A percentile compares a stretch with the other conserved stretches of the same genome.
phyloP scores from a whole-genome alignment of 1,140 invertebrate species.

The Trichoplusia ni region DNA sequence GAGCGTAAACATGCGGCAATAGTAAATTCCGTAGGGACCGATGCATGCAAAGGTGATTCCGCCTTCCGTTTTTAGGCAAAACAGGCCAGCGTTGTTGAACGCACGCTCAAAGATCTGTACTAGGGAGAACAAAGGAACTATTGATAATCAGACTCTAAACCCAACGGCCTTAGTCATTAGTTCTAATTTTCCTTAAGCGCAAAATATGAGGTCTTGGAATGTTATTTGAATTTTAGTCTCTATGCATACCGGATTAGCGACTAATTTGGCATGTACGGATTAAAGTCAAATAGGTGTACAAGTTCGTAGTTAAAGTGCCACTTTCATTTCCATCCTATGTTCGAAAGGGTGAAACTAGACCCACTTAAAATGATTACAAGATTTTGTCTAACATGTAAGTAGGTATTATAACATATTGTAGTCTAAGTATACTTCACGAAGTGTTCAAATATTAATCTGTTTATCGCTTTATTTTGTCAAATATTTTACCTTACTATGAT shows the following conservation, averaged over 20 bases:
- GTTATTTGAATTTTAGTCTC: slow-evolving; percentile 17
- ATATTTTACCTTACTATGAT: no score
- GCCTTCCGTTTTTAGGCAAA: slow-evolving; percentile 70
- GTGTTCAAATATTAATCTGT: no score
- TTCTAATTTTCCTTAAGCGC: slow-evolving; percentile 9
- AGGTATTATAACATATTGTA: no score
- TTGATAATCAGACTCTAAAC: slow-evolving; percentile 25
- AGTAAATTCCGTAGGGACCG: slow-evolving; percentile 35
- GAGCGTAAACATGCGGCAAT: slow-evolving; percentile 41
- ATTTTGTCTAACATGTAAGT: no score
- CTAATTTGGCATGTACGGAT: not conserved
- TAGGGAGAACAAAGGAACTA: slow-evolving; percentile 35
- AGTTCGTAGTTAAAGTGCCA: not conserved
- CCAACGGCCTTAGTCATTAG: slow-evolving; percentile 1
- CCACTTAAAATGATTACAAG: no score
- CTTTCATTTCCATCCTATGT: slow-evolving; percentile 3
- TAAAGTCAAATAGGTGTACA: not conserved
- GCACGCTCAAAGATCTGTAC: slow-evolving; percentile 28
- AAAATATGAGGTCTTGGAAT: not conserved
- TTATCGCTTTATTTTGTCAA: no score
- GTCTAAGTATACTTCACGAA: no score
- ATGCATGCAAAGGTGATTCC: slow-evolving; percentile 51
- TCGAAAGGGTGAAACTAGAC: no score
- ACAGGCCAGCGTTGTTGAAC: slow-evolving; percentile 52
- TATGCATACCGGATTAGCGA: not conserved